phyloP scores from a whole-genome alignment of 2,797 vertebrate genomes.

The Tapera naevia region DNA sequence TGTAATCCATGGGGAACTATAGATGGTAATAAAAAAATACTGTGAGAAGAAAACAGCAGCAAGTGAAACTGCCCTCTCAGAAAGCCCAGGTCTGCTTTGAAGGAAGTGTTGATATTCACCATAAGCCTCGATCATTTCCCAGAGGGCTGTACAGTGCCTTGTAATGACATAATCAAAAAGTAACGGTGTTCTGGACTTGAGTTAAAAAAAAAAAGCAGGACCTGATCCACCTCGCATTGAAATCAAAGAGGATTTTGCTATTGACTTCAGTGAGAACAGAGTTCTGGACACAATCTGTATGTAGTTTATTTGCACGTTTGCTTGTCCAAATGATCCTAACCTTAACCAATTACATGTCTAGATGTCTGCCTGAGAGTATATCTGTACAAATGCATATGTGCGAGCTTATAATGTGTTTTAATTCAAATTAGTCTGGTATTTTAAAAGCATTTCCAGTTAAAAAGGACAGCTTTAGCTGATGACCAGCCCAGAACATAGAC shows the following conservation, averaged over 20 bases:
- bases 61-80: constrained; percentile 64
- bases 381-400: not conserved
- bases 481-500: constrained; percentile 4
- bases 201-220: not conserved
- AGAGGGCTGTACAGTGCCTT: constrained; percentile 13
- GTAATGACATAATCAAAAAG: constrained; percentile 66
- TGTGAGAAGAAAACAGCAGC: constrained; percentile 69
- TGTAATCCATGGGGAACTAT: constrained; percentile 40
- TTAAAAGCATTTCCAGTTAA: constrained; percentile 22
- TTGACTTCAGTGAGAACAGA: constrained; percentile 34
- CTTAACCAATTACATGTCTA: not conserved
- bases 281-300: constrained; percentile 42
- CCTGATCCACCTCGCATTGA: not conserved
- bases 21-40: constrained; percentile 51
- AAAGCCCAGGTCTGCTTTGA: constrained; percentile 65
- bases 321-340: constrained; percentile 9
- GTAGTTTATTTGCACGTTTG: constrained; percentile 51
- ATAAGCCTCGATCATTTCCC: constrained; percentile 61
- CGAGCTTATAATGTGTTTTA: constrained; percentile 56
- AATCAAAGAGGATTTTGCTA: constrained; percentile 47
- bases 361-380: not conserved
- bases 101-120: constrained; percentile 66
- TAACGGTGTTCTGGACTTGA: constrained; percentile 24
- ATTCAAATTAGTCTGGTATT: constrained; percentile 33
- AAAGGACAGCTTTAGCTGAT: constrained; percentile 23